Evolutionary conservation across 1,140 invertebrate species (phyloP).

Genomic region (Heliothis subflexa): DNA sequence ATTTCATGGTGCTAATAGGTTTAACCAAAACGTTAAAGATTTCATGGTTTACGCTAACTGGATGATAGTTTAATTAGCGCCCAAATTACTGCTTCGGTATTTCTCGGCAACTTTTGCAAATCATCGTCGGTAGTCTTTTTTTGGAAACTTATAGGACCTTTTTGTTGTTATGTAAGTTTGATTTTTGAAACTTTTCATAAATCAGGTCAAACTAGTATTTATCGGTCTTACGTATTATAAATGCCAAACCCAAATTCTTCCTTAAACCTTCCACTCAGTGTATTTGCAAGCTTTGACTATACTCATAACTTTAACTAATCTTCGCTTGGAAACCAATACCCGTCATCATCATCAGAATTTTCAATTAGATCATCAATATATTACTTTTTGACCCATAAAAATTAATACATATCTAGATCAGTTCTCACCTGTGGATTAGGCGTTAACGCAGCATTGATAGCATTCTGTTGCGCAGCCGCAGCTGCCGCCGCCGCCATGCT

Average conservation of each 20-base stretch:
- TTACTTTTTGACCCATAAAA: no score
- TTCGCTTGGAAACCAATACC: no score
- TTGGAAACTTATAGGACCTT: background rate
- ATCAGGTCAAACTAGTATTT: no score
- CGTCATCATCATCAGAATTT: no score
- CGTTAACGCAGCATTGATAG: conserved; percentile 75
- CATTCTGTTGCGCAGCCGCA: conserved; percentile 79
- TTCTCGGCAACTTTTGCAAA: conserved; percentile 9
- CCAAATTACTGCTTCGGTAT: background rate
- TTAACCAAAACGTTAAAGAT: conserved; percentile 42
- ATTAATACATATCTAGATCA: background rate
- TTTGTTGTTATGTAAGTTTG: background rate
- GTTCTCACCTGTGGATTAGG: conserved; percentile 75
- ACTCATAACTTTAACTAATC: no score
- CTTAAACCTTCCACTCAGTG: no score
- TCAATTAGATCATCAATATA: no score
- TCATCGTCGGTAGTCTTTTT: background rate
- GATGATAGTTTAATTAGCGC: conserved; percentile 41
- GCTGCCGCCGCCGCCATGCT: conserved; percentile 82
- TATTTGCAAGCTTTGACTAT: no score
- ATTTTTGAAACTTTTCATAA: background rate
- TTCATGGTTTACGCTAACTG: conserved; percentile 37
- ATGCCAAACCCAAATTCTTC: no score
- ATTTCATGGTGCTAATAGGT: conserved; percentile 45
- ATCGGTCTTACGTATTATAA: no score